These are phyloP conservation scores for Otus sunia DNA, from an alignment of 2,113 vertebrate genomes.

Conservation along the genomic window DNA sequence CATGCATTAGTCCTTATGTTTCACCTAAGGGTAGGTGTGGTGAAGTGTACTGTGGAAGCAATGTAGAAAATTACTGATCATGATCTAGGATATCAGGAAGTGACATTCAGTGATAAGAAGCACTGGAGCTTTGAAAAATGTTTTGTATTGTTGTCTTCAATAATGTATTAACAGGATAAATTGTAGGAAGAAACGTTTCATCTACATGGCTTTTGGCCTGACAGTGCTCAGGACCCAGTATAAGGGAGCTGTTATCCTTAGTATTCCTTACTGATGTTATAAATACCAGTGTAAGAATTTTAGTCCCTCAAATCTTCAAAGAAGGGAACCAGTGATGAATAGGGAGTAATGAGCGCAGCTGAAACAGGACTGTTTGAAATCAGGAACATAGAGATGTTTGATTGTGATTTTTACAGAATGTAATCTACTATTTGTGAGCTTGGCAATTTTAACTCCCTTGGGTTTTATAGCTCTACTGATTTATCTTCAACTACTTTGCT, in stretches of 20 bases:
- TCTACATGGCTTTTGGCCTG: not conserved
- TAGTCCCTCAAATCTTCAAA: not conserved
- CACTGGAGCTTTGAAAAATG: not conserved
- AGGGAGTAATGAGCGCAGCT: conserved; percentile 49
- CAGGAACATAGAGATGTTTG: conserved; percentile 37
- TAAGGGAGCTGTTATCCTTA: not conserved
- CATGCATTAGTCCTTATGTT: not conserved
- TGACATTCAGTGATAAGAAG: not conserved
- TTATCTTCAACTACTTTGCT: conserved; percentile 20
- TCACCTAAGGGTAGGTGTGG: not conserved
- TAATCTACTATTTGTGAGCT: conserved; percentile 42
- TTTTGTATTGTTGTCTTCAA: not conserved
- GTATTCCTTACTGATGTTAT: not conserved
- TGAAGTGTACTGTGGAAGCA: not conserved
- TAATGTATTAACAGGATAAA: not conserved
- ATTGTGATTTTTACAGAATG: conserved; percentile 34
- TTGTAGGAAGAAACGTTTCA: conserved; percentile 6
- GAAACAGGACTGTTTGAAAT: conserved; percentile 27
- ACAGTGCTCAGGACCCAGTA: not conserved
- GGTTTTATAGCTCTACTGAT: not conserved
- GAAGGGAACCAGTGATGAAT: not conserved
- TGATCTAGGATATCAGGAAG: not conserved
- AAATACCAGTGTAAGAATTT: not conserved
- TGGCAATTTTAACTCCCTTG: conserved; percentile 16
- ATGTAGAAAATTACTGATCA: not conserved